Base-by-base conservation (phyloP, 2,113 vertebrate species). In the Lasiurus cinereus region DNA sequence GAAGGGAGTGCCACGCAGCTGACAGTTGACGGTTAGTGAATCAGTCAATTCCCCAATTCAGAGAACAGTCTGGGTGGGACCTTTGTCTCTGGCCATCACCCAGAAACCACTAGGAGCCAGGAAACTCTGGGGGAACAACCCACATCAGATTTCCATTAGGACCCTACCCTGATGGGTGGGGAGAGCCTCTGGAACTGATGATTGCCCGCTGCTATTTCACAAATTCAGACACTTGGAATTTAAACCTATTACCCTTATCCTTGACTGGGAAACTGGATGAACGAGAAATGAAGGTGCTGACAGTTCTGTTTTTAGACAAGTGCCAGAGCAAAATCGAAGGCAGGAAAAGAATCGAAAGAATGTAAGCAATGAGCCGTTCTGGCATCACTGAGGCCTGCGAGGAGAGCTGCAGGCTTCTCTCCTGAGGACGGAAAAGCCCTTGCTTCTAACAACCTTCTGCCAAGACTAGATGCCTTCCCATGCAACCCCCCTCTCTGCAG, bases 271-370 rank as follows among this genome's bases (percentile, higher is more conserved):
- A 95, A 73, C 69, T 94, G 83, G 70, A 84, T 76, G 77, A 93
- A 69, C 39, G 93, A 91, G 94, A 87, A 62, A 77, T 52, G 54
- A 93, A 91, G 83, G 91, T 90, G 96, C 46, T 94, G 94, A 96
- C 94, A 97, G 94, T 48, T 94, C 74, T 96, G 78, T 70, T 95
- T 96, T 89, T 39, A 94, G 77, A 92, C n/a, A 92, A 94, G 70
- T 85, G 70, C 79, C 93, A 94, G 80, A 97, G 62, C 22, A 84
- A 95, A 93, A 90, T 67, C 10, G 6, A 90, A 94, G 54, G 86
- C 76, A 69, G 74, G 74, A 59, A 78, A 93, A 96, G 76, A 88
- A 77, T 67, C 64, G 73, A 89, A 93, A 78, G 90, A 90, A 92
- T 90, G 88, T 31, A 78, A 92, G 54, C 46, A 83, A 92, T 82